Evolutionary conservation across 2,888 invertebrate genomes (phyloP).

Genomic region (Pocota personata): DNA sequence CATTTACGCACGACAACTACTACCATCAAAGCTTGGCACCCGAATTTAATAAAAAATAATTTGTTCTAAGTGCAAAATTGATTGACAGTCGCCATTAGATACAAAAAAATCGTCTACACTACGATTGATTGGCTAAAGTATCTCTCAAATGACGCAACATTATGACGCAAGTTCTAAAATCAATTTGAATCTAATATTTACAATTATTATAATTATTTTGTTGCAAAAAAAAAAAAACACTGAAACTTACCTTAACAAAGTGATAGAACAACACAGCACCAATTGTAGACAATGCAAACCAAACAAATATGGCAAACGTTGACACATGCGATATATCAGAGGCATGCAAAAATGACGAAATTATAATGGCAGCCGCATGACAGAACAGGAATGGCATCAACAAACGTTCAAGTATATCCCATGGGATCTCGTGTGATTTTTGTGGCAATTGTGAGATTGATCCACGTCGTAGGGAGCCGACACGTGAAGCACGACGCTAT

Average conservation of each 20-base stretch:
- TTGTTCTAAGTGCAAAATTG: neutral
- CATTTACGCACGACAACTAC: neutral
- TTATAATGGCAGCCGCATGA: constrained; percentile 90
- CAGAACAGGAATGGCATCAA: constrained; percentile 91
- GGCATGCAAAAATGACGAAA: constrained; percentile 88
- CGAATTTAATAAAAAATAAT: neutral
- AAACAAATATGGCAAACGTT: constrained; percentile 90
- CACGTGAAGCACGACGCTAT: constrained; percentile 83
- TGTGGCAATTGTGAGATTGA: constrained; percentile 84
- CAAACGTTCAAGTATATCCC: constrained; percentile 88
- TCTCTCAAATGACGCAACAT: neutral
- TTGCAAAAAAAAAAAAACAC: neutral
- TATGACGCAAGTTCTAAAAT: neutral
- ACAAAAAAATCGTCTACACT: neutral
- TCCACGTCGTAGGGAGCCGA: constrained; percentile 85
- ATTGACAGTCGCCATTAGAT: constrained; percentile 1
- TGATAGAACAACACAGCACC: constrained; percentile 92
- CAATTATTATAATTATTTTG: neutral
- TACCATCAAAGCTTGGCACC: neutral
- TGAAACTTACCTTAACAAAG: constrained; percentile 89
- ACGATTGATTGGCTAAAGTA: neutral
- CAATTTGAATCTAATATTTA: neutral
- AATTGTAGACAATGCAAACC: constrained; percentile 89
- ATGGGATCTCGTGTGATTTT: constrained; percentile 87
- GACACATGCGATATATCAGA: constrained; percentile 90